These are phyloP conservation scores for Alectoris magna DNA, from an alignment of 2,797 vertebrate species.

Conservation along the genomic window DNA sequence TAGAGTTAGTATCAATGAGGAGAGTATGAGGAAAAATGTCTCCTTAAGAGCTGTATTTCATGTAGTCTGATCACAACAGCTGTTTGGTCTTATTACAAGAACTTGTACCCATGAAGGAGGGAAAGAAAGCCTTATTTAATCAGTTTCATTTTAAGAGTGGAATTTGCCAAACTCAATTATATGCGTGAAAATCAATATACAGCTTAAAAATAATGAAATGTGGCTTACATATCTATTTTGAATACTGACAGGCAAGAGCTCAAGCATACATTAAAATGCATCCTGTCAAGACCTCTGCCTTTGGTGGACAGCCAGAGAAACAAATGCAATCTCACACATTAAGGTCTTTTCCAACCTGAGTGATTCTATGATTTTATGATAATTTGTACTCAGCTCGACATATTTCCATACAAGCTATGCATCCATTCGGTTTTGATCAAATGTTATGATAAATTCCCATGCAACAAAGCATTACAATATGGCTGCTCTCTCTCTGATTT, in stretches of 20 bases:
- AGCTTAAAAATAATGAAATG: not conserved
- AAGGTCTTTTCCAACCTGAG: too few relatives aligned
- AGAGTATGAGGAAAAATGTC: not conserved
- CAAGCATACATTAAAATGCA: not conserved
- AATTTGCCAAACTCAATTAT: not conserved
- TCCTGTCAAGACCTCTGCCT: not conserved
- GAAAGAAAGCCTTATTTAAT: not conserved
- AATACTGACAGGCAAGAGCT: not conserved
- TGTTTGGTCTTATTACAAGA: not conserved
- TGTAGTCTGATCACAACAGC: not conserved
- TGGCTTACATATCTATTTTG: not conserved
- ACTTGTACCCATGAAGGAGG: not conserved
- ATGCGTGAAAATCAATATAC: not conserved
- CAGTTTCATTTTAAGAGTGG: not conserved
- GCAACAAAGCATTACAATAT: not conserved
- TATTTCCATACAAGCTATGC: not conserved
- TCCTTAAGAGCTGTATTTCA: not conserved
- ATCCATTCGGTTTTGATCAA: not conserved
- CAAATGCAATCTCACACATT: not conserved
- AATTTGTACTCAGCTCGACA: not conserved
- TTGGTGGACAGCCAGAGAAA: not conserved
- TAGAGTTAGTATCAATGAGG: not conserved
- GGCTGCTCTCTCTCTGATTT: not conserved
- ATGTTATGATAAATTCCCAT: not conserved
- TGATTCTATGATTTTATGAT: too few relatives aligned